Percentiles rank a stretch among this genome's conserved stretches.
Evolutionary conservation across 2,113 vertebrate species (phyloP).

Genomic region (Corythornis cristatus): DNA sequence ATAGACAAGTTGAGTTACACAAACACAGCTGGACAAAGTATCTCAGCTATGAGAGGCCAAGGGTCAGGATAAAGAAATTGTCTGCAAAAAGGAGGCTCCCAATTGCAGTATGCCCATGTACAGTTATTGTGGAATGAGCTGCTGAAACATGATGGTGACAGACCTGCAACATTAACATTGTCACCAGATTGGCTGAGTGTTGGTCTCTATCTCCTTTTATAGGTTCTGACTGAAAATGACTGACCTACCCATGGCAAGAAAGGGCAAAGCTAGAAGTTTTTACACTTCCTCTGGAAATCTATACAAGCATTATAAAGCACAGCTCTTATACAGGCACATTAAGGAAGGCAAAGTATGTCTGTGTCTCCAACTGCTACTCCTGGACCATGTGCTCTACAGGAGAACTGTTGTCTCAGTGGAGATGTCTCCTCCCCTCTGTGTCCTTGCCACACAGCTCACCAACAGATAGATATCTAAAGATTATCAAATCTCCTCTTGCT

Average conservation of each 20-base stretch:
- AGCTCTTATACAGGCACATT: neutral
- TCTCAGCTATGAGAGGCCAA: neutral
- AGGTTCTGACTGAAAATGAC: neutral
- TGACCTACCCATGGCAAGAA: neutral
- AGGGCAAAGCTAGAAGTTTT: neutral
- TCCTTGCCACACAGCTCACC: neutral
- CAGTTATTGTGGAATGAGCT: neutral
- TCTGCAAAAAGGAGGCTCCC: neutral
- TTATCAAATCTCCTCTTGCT: neutral
- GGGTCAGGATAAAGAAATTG: neutral
- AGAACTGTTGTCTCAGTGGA: neutral
- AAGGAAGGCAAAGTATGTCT: neutral
- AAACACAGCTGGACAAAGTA: neutral
- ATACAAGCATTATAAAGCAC: neutral
- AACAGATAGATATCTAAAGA: neutral
- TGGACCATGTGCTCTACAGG: fast-evolving
- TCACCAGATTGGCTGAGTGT: neutral
- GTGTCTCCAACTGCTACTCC: neutral
- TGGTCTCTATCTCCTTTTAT: neutral
- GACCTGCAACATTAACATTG: neutral
- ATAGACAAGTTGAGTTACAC: neutral
- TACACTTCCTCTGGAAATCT: neutral
- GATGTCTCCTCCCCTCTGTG: neutral
- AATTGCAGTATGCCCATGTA: neutral
- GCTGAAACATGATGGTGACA: neutral